Conservation (phyloP, 2,888 invertebrate genomes). For the Epiblema foenella region DNA sequence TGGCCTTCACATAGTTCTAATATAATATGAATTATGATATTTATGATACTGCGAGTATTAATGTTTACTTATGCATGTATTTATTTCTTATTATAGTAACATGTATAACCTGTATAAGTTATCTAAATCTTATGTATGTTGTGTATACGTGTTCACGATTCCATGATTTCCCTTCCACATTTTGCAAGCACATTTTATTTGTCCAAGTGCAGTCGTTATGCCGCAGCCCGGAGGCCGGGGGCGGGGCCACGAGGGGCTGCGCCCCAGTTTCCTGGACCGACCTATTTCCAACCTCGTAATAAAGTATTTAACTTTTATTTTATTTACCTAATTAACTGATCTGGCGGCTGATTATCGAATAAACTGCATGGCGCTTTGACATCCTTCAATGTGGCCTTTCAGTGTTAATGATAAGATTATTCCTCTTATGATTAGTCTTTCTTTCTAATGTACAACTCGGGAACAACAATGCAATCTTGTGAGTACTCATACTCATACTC, state of each 20-base stretch:
- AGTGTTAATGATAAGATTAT: neutral
- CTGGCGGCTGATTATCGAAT: neutral
- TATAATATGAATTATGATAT: neutral
- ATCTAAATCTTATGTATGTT: neutral
- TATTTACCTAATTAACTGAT: constrained; percentile 6
- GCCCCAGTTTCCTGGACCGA: constrained; percentile 13
- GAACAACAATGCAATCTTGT: too few species aligned
- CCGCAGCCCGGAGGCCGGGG: neutral
- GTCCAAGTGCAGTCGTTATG: neutral
- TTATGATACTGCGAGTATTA: too few species aligned
- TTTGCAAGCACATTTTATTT: neutral
- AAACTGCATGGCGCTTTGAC: neutral
- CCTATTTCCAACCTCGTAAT: constrained; percentile 3
- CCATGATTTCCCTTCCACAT: neutral
- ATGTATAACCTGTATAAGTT: neutral
- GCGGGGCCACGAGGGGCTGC: neutral
- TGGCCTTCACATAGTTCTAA: too few species aligned
- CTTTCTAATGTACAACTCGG: too few species aligned
- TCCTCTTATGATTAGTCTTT: too few species aligned
- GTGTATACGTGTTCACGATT: neutral
- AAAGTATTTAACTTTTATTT: constrained; percentile 2
- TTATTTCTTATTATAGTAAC: neutral
- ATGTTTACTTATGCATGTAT: neutral
- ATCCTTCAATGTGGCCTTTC: neutral
- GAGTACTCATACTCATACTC: too few species aligned